Evolutionary conservation across 2,797 vertebrate genomes (phyloP), one percentile per base, ranked within the genome.

Genomic region (Schizopygopsis pylzovi): DNA sequence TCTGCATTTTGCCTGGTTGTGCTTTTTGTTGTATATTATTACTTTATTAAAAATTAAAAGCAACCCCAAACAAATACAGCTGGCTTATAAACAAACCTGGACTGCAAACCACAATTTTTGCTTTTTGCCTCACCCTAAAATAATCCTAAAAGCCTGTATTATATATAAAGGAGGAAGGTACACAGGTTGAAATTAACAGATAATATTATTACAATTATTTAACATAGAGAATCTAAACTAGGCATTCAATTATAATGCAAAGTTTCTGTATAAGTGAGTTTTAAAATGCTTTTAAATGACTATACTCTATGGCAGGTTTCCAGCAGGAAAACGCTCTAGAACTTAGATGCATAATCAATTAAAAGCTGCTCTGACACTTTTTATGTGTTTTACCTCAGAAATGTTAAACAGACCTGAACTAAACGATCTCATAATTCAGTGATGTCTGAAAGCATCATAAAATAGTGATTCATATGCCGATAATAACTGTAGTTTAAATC

Each of bases 321-420:
- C 83, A 84, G 75, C 28, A 78, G 15, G 15, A 77, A 84, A 70
- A 43, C 4, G 3, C 59, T n/a, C 15, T 39, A 67, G 43, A 83
- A 76, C 22, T 13, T 67, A 18, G 47, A 79, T 47, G 39, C 37
- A 79, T 59, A 56, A 45, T 70, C 63, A 79, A 28, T 79, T 78
- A 84, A 84, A 70, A 78, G 75, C 47, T 56, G 4, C 83, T 79
- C 49, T 47, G 22, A 16, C 63, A 54, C 49, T 84, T 84, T 78
- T 70, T 84, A 78, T 70, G 82, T 43, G 49, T 79, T 84, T 84
- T n/a, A 84, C 72, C 73, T 83, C 33, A 28, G 59, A 83, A 67
- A 75, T 75, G 20, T 75, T 83, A 83, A 67, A 47, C 22, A 83
- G 81, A 63, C 43, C 41, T 25, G 56, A 73, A 82, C 54, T 49